These are phyloP conservation scores for Hoplias malabaricus DNA, from an alignment of 2,113 vertebrate species.

Conservation along the genomic window DNA sequence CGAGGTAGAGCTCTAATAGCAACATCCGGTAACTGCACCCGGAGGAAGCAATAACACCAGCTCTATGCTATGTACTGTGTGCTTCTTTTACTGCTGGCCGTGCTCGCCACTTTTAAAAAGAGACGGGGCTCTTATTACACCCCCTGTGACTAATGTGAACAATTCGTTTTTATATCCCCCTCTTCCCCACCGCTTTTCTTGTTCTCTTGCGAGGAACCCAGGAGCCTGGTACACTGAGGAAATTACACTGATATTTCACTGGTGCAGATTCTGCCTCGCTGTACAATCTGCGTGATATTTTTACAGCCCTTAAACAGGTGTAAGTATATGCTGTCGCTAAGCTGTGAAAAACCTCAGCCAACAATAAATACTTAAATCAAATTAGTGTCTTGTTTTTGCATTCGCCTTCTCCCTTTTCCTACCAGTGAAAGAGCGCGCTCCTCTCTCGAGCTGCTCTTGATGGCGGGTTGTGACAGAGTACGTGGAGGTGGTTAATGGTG, in stretches of 20 bases:
- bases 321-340: slow-evolving; percentile 3
- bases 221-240: slow-evolving; percentile 12
- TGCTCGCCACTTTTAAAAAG: slow-evolving; percentile 28
- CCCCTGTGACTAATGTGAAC: slow-evolving; percentile 60
- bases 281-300: not conserved
- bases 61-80: not conserved
- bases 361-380: slow-evolving; percentile 20
- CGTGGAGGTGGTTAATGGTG: slow-evolving; percentile 50
- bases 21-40: slow-evolving; percentile 24
- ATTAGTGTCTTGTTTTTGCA: slow-evolving; percentile 16
- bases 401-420: not conserved
- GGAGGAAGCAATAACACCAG: slow-evolving; percentile 41
- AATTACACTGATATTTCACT: slow-evolving; percentile 47
- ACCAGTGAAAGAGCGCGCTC: slow-evolving; percentile 34
- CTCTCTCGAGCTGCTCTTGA: slow-evolving; percentile 27
- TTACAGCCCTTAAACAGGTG: slow-evolving; percentile 39
- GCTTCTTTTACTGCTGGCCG: slow-evolving; percentile 16
- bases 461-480: slow-evolving; percentile 41
- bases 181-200: slow-evolving; percentile 19
- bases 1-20: slow-evolving; percentile 14
- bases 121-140: slow-evolving; percentile 44
- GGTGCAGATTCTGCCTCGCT: not conserved
- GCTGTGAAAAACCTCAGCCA: not conserved
- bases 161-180: slow-evolving; percentile 58
- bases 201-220: slow-evolving; percentile 22